Conservation (phyloP, 1,140 invertebrate genomes). For the Solen grandis region DNA sequence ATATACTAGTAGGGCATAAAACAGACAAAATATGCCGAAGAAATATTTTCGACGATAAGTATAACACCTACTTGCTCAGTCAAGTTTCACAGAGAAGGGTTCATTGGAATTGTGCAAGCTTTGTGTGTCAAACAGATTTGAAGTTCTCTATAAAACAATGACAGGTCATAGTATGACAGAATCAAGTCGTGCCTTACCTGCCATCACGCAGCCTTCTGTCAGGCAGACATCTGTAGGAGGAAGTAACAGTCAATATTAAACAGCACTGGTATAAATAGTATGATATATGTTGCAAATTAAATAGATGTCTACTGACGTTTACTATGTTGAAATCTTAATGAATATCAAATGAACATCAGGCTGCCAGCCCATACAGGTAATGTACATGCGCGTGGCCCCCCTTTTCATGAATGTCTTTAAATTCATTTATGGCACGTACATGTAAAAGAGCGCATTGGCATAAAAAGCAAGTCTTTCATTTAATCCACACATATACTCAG, state of each 20-base stretch:
- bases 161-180: background rate
- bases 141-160: background rate
- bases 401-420: too few species aligned
- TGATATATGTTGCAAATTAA: conserved; percentile 3
- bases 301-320: background rate
- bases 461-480: too few species aligned
- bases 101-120: background rate
- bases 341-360: background rate
- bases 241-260: background rate
- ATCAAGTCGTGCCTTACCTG: conserved; percentile 19
- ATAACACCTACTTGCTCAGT: background rate
- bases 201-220: conserved; percentile 43
- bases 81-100: background rate
- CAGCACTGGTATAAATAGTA: background rate
- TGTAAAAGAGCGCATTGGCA: too few species aligned
- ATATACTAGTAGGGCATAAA: too few species aligned
- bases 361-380: too few species aligned
- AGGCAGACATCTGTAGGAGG: conserved; percentile 25
- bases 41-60: background rate
- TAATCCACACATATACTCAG: too few species aligned
- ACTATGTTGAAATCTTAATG: background rate
- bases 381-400: too few species aligned
- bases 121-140: too few species aligned
- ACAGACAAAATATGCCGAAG: background rate
- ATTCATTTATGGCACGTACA: too few species aligned